Base-by-base conservation (phyloP, 2,888 invertebrate species). In the Boloria selene region DNA sequence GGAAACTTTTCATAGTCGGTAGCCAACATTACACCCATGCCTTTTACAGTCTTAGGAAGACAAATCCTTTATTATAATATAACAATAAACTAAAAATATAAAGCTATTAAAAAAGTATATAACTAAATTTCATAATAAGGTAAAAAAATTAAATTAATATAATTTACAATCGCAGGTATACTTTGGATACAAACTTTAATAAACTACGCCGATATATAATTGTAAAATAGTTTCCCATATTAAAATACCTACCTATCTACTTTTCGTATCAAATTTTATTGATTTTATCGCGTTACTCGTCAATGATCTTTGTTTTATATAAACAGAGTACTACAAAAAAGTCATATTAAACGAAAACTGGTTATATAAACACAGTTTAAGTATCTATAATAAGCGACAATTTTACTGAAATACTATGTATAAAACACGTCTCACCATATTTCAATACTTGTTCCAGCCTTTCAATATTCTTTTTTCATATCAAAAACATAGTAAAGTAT, bases 231-330 rank as follows among this genome's bases (percentile, higher is more conserved):
- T 87, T 84, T 86, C 83, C 83, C 85, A 85, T 90, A 89, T 89
- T 90, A 87, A 87, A 90, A 89, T 90, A 88, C 86, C 90, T 91
- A 90, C 89, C 91, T 90, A 91, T 82, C 90, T 90, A 91, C 85
- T 75, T 84, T 88, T 90, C 86, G 85, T 90, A 90, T 90, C 87
- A 90, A 90, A 89, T 87, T 86, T 85, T 80, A 80, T 83, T 84
- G 83, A 77, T 69, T 65, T 79, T 74, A 79, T 81, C 74, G 78
- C 77, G 73, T 73, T 80, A 78, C 74, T 75, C 78, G 79, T 81
- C 79, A 81, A 79, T 79, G 54, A 52, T 68, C 54, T 61, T 51
- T 58, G 50, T 44, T 65, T 65, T 61, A 54, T 67, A 64, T 65
- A 68, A 67, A 82, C 76, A 79, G 79, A 81, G 77, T 78, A 76